Conservation (phyloP, 2,888 invertebrate species). For the Coleophora flavipennella region DNA sequence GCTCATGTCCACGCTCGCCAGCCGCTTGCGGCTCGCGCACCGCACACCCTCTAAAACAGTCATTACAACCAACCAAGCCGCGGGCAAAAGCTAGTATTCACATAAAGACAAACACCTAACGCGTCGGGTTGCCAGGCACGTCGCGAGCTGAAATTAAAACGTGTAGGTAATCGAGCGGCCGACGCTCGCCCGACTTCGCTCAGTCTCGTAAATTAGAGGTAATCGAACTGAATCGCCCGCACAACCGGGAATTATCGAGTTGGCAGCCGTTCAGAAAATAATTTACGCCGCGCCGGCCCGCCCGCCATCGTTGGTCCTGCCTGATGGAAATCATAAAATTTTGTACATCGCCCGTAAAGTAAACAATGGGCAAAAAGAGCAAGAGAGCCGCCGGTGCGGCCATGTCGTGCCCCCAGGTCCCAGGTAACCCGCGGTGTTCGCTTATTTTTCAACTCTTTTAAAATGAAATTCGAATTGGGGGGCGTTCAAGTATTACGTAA, state of each 20-base stretch:
- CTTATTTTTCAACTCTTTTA: constrained; percentile 31
- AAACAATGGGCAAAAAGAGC: constrained; percentile 68
- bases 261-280: constrained; percentile 61
- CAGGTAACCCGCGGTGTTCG: constrained; percentile 33
- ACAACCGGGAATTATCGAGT: constrained; percentile 48
- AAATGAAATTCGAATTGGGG: constrained; percentile 36
- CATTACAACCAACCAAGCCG: too few relatives aligned
- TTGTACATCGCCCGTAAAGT: constrained; percentile 58
- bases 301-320: too few relatives aligned
- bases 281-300: constrained; percentile 50
- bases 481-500: too few relatives aligned
- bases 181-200: constrained; percentile 9
- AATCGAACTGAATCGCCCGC: constrained; percentile 40
- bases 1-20: too few relatives aligned
- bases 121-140: constrained; percentile 10
- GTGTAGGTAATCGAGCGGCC: constrained; percentile 29
- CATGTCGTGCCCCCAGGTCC: constrained; percentile 41
- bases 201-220: constrained; percentile 42
- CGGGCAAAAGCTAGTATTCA: too few relatives aligned
- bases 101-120: background rate
- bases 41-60: too few relatives aligned
- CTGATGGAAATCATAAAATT: constrained; percentile 63
- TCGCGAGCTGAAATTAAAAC: constrained; percentile 19
- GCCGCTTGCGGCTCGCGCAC: too few relatives aligned
- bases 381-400: constrained; percentile 35